Base-by-base conservation (phyloP, 1,140 invertebrate genomes). In the Drosophila virilis region DNA sequence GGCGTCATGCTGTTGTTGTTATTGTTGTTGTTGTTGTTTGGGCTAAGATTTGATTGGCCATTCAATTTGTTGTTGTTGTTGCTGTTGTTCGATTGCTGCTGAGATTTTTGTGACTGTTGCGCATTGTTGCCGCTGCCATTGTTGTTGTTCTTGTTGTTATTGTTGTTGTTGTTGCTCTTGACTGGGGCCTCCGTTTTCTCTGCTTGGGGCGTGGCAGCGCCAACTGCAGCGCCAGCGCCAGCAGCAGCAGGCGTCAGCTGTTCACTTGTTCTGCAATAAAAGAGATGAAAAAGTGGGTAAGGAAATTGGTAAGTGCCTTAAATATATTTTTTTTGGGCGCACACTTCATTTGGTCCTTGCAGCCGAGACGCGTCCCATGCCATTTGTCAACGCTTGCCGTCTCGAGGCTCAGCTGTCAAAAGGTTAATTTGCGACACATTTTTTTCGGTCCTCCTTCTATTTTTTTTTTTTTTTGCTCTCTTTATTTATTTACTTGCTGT, bases 361-460 rank as follows among this genome's bases (percentile, higher is more conserved):
- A 32, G 5, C 9, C 10, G 22, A 28, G 5, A 22, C 28, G 1
- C 13, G 43, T 28, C 13, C n/a, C 28, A 2, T n/a, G 17, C 6
- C 78, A 86, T 82, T 78, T 78, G 72, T 86, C 69, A 74, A 33
- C 37, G 43, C 15, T 52, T 50, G 37, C 52, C 37, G 64, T 51
- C 17, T 43, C 35, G 50, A 28, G 51, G 58, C 66, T 71, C 77
- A 78, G 51, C 79, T 91, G 89, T 91, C 90, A 91, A 90, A 90
- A 91, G 79, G 90, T 90, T 91, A 91, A 91, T 91, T 91, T 91
- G 79, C 64, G 70, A 80, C 74, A 91, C 69, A 86, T 82, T 85
- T 73, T 78, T 77, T 71, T 37, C 10, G 46, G 22, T 35, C n/a
- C 60, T 37, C 17, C n/a, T 62, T 51, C 37, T 8, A 13, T 42